These are phyloP conservation scores for Popillia japonica DNA, from an alignment of 1,140 invertebrate genomes.

Conservation along the genomic window DNA sequence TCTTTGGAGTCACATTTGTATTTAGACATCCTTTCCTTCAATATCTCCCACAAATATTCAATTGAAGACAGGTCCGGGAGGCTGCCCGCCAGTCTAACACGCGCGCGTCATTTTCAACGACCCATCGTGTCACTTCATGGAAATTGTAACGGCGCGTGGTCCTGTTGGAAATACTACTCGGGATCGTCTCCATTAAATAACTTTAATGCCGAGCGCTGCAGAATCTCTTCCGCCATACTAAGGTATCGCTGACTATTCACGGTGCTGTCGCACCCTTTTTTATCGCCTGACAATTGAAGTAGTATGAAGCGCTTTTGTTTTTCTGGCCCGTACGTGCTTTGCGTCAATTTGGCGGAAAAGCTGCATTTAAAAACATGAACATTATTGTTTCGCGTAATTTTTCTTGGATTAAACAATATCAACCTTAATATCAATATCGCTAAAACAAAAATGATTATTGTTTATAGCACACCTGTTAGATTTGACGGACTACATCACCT, in stretches of 20 bases:
- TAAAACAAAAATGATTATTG: no score
- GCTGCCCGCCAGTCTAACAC: no score
- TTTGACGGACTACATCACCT: background rate
- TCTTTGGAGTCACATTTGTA: no score
- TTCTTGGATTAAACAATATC: background rate
- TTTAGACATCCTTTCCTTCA: no score
- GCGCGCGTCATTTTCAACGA: no score
- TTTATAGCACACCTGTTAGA: background rate
- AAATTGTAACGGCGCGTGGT: no score
- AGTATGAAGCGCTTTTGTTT: background rate
- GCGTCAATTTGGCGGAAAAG: background rate
- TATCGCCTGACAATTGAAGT: background rate
- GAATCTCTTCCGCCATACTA: background rate
- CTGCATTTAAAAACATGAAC: background rate
- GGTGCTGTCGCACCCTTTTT: background rate
- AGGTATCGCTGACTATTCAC: background rate
- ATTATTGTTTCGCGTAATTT: slow-evolving; percentile 5
- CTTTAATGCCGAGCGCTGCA: background rate
- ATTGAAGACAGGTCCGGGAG: no score
- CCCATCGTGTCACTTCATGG: no score
- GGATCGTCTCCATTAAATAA: background rate
- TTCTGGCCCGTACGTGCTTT: background rate
- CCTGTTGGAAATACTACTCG: no score
- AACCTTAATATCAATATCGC: background rate
- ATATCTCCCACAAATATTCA: no score